Percentiles rank a stretch among this genome's conserved stretches.
phyloP scores from a whole-genome alignment of 2,113 vertebrate genomes.

The Paedocypris sp. region DNA sequence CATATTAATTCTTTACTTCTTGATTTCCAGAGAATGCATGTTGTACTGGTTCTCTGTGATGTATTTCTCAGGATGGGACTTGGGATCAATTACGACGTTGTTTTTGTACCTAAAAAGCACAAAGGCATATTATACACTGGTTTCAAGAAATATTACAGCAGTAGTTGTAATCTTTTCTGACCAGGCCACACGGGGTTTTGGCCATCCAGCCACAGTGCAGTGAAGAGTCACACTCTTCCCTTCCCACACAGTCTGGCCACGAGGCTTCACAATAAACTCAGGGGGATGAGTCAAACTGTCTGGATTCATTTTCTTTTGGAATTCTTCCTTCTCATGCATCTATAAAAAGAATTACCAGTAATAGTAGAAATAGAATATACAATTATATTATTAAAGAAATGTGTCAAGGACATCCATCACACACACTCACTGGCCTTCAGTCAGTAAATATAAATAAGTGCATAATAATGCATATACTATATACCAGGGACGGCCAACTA shows the following conservation, averaged over 20 bases:
- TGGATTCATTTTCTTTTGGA: constrained; percentile 80
- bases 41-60: constrained; percentile 75
- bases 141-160: background rate
- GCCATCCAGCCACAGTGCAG: constrained; percentile 90
- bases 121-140: background rate
- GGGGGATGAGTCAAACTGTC: constrained; percentile 81
- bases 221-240: constrained; percentile 77
- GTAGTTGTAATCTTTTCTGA: constrained; percentile 26
- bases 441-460: too few species aligned
- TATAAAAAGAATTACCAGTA: background rate
- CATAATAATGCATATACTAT: too few species aligned
- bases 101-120: constrained; percentile 85
- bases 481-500: too few species aligned
- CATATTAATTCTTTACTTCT: constrained; percentile 70
- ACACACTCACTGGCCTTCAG: too few species aligned
- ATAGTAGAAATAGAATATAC: background rate
- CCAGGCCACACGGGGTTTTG: constrained; percentile 75
- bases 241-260: constrained; percentile 90
- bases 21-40: constrained; percentile 93
- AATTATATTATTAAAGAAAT: background rate
- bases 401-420: too few species aligned
- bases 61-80: constrained; percentile 79
- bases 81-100: constrained; percentile 81
- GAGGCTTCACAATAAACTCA: constrained; percentile 81
- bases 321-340: constrained; percentile 80